These are phyloP conservation scores for Anomalospiza imberbis DNA, from an alignment of 2,797 vertebrate genomes.

Conservation along the genomic window DNA sequence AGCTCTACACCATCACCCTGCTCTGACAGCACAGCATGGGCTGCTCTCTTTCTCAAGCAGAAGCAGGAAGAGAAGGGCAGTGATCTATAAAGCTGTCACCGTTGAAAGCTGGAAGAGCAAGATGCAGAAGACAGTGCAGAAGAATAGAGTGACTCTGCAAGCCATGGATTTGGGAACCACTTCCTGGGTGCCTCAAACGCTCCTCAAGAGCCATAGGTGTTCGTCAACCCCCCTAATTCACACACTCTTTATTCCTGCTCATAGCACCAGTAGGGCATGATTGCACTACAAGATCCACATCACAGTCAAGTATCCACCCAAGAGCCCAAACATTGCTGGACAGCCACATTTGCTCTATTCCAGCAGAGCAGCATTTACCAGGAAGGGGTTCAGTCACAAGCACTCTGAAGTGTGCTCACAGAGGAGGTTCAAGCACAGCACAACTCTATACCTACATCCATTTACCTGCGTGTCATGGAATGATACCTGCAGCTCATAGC, in stretches of 20 bases:
- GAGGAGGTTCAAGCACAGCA: not conserved
- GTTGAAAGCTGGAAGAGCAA: not conserved
- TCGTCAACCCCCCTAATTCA: not conserved
- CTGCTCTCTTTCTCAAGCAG: not conserved
- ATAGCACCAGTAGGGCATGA: not conserved
- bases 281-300: accelerated
- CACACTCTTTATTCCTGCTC: not conserved
- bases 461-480: slow-evolving; percentile 71
- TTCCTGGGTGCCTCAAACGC: not conserved
- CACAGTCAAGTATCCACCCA: not conserved
- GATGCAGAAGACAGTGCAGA: not conserved
- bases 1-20: not conserved
- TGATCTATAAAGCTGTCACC: not conserved
- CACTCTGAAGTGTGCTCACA: not conserved
- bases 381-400: not conserved
- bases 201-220: not conserved
- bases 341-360: not conserved
- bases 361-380: not conserved
- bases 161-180: not conserved
- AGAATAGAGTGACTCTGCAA: not conserved
- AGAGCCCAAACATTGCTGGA: not conserved
- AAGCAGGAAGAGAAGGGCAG: not conserved
- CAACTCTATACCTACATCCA: not conserved
- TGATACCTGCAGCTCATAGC: slow-evolving; percentile 65
- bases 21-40: not conserved